These are phyloP conservation scores for Oenanthe oenanthe DNA, from an alignment of 2,113 vertebrate species.

Conservation along the genomic window DNA sequence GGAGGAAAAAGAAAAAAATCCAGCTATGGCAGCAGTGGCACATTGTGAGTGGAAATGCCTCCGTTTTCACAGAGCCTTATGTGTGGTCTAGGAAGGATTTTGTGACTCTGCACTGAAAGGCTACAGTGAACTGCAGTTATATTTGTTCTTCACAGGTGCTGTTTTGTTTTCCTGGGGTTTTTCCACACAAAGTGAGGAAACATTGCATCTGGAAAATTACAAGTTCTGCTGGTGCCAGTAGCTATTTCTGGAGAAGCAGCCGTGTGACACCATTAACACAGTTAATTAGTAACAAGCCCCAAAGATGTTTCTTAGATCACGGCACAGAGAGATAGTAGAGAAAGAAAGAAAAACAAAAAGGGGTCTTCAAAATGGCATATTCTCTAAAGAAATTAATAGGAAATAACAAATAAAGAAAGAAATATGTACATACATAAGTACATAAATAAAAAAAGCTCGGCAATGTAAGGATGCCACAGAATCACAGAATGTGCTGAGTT, in stretches of 20 bases:
- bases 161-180: not conserved
- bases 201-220: not conserved
- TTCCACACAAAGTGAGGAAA: not conserved
- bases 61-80: rapidly evolving
- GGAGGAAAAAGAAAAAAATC: not conserved
- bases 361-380: not conserved
- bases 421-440: not conserved
- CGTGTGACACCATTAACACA: conserved; percentile 24
- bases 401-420: not conserved
- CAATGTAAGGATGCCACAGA: not conserved
- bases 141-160: not conserved
- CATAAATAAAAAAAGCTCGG: not conserved
- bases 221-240: not conserved
- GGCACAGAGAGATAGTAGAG: not conserved
- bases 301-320: not conserved
- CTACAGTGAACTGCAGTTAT: not conserved
- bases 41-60: rapidly evolving
- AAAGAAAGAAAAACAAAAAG: not conserved
- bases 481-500: not conserved
- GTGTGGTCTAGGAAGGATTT: not conserved
- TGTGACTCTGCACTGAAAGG: not conserved
- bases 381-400: not conserved
- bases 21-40: not conserved
- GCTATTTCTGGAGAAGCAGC: conserved; percentile 27
- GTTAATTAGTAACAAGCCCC: conserved; percentile 19